Conservation (phyloP, 2,113 vertebrate genomes). For the Haemorhous mexicanus region DNA sequence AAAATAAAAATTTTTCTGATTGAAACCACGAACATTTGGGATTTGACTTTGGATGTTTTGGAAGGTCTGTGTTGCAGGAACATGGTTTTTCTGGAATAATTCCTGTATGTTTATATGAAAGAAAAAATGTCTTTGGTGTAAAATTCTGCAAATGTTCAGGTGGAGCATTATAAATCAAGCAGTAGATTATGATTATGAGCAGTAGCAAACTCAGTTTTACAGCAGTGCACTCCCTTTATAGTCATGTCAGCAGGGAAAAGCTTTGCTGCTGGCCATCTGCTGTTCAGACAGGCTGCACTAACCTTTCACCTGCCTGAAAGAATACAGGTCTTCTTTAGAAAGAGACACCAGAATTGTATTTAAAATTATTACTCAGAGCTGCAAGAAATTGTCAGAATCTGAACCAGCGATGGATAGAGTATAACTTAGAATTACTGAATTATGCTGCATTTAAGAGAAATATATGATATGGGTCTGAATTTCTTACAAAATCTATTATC, state of each 20-base stretch:
- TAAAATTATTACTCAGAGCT: neutral
- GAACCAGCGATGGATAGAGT: neutral
- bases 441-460: neutral
- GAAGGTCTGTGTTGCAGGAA: neutral
- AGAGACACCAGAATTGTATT: neutral
- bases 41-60: neutral
- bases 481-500: neutral
- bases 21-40: neutral
- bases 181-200: neutral
- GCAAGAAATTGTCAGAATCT: neutral
- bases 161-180: neutral
- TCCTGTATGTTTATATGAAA: accelerated
- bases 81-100: neutral
- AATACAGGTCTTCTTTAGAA: neutral
- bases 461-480: neutral
- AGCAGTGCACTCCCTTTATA: neutral
- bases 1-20: neutral
- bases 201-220: neutral
- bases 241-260: neutral
- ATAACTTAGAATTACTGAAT: neutral
- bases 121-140: neutral
- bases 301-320: neutral
- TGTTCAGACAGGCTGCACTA: neutral
- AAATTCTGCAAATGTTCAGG: neutral
- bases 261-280: neutral